Percentiles rank a stretch among this genome's conserved stretches.
phyloP scores from a whole-genome alignment of 2,888 invertebrate species.

The Eilema depressum region DNA sequence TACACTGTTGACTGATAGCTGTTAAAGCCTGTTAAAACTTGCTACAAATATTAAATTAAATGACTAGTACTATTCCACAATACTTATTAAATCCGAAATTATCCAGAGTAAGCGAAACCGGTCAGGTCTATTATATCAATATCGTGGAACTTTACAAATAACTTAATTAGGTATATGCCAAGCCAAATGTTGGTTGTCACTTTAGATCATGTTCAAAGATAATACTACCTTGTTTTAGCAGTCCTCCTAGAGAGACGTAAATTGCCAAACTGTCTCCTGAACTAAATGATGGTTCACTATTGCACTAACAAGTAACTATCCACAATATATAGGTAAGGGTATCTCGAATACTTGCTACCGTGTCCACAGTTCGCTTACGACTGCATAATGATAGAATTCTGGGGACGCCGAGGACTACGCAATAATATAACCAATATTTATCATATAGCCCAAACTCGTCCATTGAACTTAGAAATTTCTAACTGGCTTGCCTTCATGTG shows the following conservation, averaged over 20 bases:
- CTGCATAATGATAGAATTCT: not conserved
- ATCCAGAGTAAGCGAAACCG: too few species aligned
- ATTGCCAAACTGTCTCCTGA: not conserved
- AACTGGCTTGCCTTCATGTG: not conserved
- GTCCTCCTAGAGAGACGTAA: not conserved
- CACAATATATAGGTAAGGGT: too few species aligned
- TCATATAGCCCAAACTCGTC: not conserved
- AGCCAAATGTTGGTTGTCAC: too few species aligned
- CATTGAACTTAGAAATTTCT: conserved; percentile 4
- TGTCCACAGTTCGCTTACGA: not conserved
- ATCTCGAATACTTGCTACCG: not conserved
- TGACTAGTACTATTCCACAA: too few species aligned
- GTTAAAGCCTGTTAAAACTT: too few species aligned
- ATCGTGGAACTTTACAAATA: too few species aligned
- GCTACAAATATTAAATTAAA: too few species aligned
- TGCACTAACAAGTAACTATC: not conserved
- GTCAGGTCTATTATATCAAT: too few species aligned
- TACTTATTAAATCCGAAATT: too few species aligned
- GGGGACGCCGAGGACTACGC: not conserved
- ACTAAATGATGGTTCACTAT: not conserved
- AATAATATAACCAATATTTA: not conserved
- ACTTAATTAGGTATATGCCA: too few species aligned
- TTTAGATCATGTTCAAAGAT: too few species aligned
- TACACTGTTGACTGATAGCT: too few species aligned
- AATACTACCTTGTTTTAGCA: not conserved